Percentiles rank a stretch among this genome's conserved stretches.
phyloP scores from a whole-genome alignment of 1,140 invertebrate species.

The Myzus persicae region DNA sequence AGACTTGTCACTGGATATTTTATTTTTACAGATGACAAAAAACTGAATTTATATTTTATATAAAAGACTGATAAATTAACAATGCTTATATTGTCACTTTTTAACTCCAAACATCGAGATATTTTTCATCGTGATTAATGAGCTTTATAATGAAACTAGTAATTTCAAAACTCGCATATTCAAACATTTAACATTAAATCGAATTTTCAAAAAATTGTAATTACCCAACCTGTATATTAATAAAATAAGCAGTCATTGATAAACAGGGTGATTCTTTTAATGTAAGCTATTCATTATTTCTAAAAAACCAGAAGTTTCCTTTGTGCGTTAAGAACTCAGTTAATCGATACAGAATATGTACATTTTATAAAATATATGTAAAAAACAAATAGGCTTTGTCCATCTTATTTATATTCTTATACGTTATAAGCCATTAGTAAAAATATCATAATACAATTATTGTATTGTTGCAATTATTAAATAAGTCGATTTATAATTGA shows the following conservation, averaged over 20 bases:
- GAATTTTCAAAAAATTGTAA: neutral
- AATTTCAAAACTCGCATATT: neutral
- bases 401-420: too few relatives aligned
- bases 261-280: neutral
- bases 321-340: too few relatives aligned
- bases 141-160: constrained; percentile 22
- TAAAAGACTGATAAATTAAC: constrained; percentile 27
- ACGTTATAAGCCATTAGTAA: too few relatives aligned
- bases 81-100: constrained; percentile 25
- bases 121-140: constrained; percentile 17
- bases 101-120: neutral
- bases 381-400: too few relatives aligned
- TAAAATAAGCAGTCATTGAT: neutral
- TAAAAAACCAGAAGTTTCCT: too few relatives aligned
- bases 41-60: constrained; percentile 16
- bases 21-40: constrained; percentile 6
- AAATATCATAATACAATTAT: too few relatives aligned
- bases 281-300: neutral
- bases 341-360: too few relatives aligned
- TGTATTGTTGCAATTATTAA: too few relatives aligned
- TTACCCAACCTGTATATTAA: neutral
- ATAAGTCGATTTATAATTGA: too few relatives aligned
- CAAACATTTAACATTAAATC: neutral
- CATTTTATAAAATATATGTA: too few relatives aligned
- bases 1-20: neutral